Evolutionary conservation across 2,797 vertebrate species (phyloP).

Genomic region (Microtus obscurus): DNA sequence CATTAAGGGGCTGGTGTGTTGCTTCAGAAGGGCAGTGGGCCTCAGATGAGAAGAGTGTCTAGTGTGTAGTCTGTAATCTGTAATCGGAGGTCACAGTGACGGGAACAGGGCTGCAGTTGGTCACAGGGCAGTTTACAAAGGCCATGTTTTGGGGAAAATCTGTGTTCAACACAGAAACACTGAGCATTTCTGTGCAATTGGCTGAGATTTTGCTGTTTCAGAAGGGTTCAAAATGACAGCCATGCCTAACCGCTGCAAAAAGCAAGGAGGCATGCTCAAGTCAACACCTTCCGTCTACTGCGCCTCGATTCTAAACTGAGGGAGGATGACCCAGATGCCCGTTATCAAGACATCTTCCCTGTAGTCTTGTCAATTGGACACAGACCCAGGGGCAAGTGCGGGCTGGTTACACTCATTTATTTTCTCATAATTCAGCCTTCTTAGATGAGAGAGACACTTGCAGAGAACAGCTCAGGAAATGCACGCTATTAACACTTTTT

Average conservation of each 20-base stretch:
- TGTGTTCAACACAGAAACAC: neutral
- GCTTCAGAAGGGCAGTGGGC: neutral
- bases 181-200: neutral
- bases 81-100: neutral
- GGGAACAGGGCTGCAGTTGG: neutral
- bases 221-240: constrained; percentile 52
- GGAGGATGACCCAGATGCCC: neutral
- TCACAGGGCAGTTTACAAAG: neutral
- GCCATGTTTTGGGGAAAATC: neutral
- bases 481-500: neutral
- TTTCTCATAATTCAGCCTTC: constrained; percentile 15
- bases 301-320: constrained; percentile 16
- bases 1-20: neutral
- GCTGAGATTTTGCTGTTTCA: constrained; percentile 45
- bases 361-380: neutral
- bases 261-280: constrained; percentile 46
- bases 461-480: neutral
- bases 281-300: neutral
- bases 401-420: constrained; percentile 12
- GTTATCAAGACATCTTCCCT: neutral
- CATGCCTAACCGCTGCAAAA: constrained; percentile 68
- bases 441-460: neutral
- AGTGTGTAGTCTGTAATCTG: neutral
- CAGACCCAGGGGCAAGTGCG: neutral
- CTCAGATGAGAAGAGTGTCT: neutral